Evolutionary conservation across 1,140 invertebrate genomes (phyloP), one percentile per base, ranked within the genome.

Genomic region (Dreissena rostriformis): DNA sequence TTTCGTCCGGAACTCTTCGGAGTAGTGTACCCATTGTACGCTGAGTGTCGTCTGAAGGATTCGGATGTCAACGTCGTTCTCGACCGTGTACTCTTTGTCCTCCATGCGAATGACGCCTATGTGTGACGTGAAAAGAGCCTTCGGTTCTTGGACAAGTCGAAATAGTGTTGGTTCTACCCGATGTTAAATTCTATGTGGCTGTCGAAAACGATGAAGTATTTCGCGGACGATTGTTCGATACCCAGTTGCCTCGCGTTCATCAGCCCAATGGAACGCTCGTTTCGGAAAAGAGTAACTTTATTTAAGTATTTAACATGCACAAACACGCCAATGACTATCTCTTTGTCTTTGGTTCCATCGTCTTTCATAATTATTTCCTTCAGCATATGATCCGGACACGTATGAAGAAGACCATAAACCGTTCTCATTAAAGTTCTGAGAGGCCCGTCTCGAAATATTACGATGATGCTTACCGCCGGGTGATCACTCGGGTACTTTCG

Each of bases 371-470:
- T 96, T 78, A 98, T 96, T 94, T 98, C 97, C 87, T 96, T 95
- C 86, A 99, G 96, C 12, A 98, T 95, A 88, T 97, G 95, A 0
- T 94, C 85, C 10, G 96, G 95, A 22, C 96, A 96, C 80, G 96
- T 95, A 93, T 97, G 96, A n/a, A 98, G 92, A 4, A 98, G 96
- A 91, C 96, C 97, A 95, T 97, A 96, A 24, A 98, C 95, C 0
- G 97, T 98, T 53, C 97, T 90, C 29, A 98, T 88, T 63, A 98
- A 94, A 57, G 97, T 96, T 0, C 96, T 96, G 92, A 96, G 96
- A 5, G 97, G 96, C 94, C 98, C 97, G 91, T 98, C 97, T 88
- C 96, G 97, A 94, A 97, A 98, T 84, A 98, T 97, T 65, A 98
- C 95, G 52, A 98, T 95, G n/a, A 98, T 95, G 82, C 94, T 95